Evolutionary conservation across 2,113 vertebrate species (phyloP).

Genomic region (Felis chaus): DNA sequence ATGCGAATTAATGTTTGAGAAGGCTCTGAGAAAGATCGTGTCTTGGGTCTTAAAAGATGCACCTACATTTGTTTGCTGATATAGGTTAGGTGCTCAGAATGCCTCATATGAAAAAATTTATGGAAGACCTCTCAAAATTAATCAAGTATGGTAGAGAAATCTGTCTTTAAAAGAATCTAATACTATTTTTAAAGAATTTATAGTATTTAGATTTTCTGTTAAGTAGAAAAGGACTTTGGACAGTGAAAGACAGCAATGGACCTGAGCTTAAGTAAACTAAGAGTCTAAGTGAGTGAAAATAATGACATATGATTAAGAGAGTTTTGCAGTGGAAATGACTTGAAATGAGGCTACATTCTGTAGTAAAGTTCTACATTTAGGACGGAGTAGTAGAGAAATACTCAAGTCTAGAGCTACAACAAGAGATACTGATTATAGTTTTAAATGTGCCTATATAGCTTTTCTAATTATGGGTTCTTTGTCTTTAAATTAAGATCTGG

Average conservation of each 20-base stretch:
- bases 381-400: neutral
- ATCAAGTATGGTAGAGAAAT: neutral
- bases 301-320: neutral
- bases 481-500: conserved; percentile 53
- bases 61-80: neutral
- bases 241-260: neutral
- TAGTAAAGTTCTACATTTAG: neutral
- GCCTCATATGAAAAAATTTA: neutral
- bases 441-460: conserved; percentile 36
- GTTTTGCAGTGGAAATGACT: neutral
- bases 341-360: neutral
- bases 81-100: neutral
- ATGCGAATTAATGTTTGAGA: neutral
- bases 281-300: neutral
- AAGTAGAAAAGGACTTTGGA: neutral
- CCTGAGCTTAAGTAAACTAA: neutral
- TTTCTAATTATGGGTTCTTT: neutral
- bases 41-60: neutral
- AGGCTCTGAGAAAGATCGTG: neutral
- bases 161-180: neutral
- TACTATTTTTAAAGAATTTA: neutral
- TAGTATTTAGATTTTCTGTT: neutral
- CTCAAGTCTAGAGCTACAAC: neutral
- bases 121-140: neutral
- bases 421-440: neutral